Evolutionary conservation across 2,888 invertebrate species (phyloP).

Genomic region (Portevinia maculata): DNA sequence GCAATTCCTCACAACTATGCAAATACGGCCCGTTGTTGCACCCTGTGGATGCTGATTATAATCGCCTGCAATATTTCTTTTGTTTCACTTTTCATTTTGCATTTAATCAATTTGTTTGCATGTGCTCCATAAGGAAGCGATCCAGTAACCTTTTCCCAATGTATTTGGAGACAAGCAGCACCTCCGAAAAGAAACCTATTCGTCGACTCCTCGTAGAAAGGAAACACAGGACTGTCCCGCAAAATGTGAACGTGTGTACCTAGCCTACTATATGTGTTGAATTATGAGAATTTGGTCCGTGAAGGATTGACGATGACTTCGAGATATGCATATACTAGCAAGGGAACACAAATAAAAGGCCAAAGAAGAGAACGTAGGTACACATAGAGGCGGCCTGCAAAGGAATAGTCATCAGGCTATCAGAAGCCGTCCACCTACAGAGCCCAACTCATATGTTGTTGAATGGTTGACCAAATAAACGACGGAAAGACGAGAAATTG

Average conservation of each 20-base stretch:
- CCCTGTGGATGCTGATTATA: slow-evolving; percentile 48
- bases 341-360: slow-evolving; percentile 30
- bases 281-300: slow-evolving; percentile 80
- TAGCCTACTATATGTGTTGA: slow-evolving; percentile 75
- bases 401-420: slow-evolving; percentile 61
- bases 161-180: slow-evolving; percentile 31
- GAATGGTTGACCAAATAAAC: slow-evolving; percentile 71
- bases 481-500: slow-evolving; percentile 72
- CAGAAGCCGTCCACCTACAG: slow-evolving; percentile 52
- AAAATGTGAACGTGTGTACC: slow-evolving; percentile 25
- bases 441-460: slow-evolving; percentile 66
- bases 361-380: slow-evolving; percentile 20
- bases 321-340: slow-evolving; percentile 52
- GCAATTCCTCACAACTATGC: slow-evolving; percentile 5
- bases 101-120: slow-evolving; percentile 65
- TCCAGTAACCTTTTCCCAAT: slow-evolving; percentile 28
- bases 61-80: slow-evolving; percentile 65
- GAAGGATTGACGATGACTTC: slow-evolving; percentile 79
- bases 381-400: slow-evolving; percentile 25
- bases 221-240: not conserved
- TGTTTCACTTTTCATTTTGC: slow-evolving; percentile 60
- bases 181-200: slow-evolving; percentile 38
- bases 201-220: not conserved
- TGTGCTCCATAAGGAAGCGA: slow-evolving; percentile 43
- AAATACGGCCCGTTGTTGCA: not conserved